Evolutionary conservation across 2,888 invertebrate genomes (phyloP).

Genomic region (Podotricha telesiphe): DNA sequence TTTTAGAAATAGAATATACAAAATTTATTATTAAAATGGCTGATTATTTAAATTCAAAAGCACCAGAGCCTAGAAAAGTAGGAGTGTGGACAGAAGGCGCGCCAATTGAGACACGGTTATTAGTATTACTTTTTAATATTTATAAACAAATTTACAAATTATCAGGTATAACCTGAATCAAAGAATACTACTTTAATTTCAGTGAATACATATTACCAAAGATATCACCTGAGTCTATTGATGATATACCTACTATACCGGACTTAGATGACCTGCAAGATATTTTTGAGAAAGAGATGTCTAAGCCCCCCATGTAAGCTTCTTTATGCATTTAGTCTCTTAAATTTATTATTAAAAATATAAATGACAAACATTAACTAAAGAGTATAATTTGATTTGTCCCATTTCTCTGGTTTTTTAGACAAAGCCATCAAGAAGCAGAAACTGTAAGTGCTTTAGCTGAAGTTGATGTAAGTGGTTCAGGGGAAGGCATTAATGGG

Average conservation of each 20-base stretch:
- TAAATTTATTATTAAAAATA: not conserved
- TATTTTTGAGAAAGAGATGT: constrained; percentile 73
- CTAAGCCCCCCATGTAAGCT: constrained; percentile 68
- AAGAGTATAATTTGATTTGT: too few relatives aligned
- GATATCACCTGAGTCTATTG: constrained; percentile 70
- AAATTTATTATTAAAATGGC: constrained; percentile 54
- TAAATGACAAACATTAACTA: not conserved
- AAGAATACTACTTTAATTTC: constrained; percentile 43
- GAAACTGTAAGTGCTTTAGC: constrained; percentile 72
- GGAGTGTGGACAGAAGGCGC: constrained; percentile 79
- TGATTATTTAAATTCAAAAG: constrained; percentile 58
- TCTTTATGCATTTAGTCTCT: not conserved
- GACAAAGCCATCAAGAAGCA: constrained; percentile 62
- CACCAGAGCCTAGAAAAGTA: constrained; percentile 73
- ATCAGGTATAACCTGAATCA: too few relatives aligned
- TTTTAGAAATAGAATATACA: too few relatives aligned
- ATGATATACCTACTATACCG: constrained; percentile 80
- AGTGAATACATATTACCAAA: constrained; percentile 76
- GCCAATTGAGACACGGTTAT: constrained; percentile 71
- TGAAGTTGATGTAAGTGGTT: constrained; percentile 66
- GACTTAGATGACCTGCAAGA: constrained; percentile 78
- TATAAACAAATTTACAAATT: too few relatives aligned
- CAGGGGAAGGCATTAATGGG: constrained; percentile 69
- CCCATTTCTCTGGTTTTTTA: constrained; percentile 42
- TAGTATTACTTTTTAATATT: not conserved